Percentiles rank a stretch among this genome's conserved stretches.
Conservation (phyloP, 2,797 vertebrate species). For the Thalassophryne amazonica region DNA sequence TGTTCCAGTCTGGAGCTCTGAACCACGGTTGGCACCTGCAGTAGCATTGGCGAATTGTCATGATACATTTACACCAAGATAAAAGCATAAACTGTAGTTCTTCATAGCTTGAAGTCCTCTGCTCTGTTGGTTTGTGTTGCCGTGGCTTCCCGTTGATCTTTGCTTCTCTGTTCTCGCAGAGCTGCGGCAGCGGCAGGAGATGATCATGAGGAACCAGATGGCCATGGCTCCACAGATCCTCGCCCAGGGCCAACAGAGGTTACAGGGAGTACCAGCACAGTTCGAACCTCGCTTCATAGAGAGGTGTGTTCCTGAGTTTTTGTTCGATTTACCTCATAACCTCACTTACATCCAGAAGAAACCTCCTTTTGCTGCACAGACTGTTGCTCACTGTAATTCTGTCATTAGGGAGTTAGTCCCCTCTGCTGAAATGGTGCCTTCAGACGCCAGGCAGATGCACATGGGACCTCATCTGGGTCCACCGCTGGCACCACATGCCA, state of each 20-base stretch:
- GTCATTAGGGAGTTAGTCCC: conserved; percentile 82
- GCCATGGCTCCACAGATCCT: conserved; percentile 87
- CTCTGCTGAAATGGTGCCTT: conserved; percentile 82
- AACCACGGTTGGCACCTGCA: too few relatives aligned
- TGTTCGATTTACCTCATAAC: too few relatives aligned
- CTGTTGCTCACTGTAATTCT: conserved; percentile 4
- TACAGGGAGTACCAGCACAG: conserved; percentile 82
- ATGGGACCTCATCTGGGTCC: conserved; percentile 82
- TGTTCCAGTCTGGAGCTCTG: neutral
- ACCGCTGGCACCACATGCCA: conserved; percentile 77
- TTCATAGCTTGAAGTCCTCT: too few relatives aligned
- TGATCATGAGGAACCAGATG: conserved; percentile 92
- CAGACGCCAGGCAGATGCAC: conserved; percentile 87
- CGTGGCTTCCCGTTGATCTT: neutral
- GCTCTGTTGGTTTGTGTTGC: too few relatives aligned
- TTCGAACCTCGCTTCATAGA: conserved; percentile 87
- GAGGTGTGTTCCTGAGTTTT: conserved; percentile 76
- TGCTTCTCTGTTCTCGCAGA: conserved; percentile 70
- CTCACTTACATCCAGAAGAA: too few relatives aligned
- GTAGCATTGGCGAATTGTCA: too few relatives aligned
- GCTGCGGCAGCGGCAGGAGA: conserved; percentile 86
- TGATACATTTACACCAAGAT: too few relatives aligned
- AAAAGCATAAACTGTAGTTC: too few relatives aligned
- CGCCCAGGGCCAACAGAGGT: conserved; percentile 83
- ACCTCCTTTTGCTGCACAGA: too few relatives aligned